Conservation (phyloP, 2,113 vertebrate species). For the Taurulus bubalis region DNA sequence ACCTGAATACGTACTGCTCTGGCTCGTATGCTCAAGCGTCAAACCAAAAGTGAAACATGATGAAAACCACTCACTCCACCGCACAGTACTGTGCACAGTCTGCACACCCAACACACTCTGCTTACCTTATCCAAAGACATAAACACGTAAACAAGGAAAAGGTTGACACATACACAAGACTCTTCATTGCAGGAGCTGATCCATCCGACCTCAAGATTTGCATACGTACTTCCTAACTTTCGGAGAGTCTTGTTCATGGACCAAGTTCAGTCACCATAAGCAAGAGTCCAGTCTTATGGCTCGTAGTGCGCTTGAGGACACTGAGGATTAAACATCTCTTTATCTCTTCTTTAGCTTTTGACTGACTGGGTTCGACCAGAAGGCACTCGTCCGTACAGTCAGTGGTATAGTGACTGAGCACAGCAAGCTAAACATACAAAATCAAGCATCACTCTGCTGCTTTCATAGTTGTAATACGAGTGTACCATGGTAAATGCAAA, state of each 20-base stretch:
- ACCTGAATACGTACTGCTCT: constrained; percentile 1
- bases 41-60: constrained; percentile 30
- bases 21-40: not conserved
- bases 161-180: not conserved
- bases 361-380: not conserved
- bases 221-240: not conserved
- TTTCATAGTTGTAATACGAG: not conserved
- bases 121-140: not conserved
- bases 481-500: constrained; percentile 12
- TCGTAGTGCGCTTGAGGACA: not conserved
- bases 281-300: not conserved
- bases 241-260: not conserved
- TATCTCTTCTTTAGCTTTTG: not conserved
- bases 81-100: not conserved
- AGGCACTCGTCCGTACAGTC: not conserved
- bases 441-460: not conserved
- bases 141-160: not conserved
- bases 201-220: not conserved
- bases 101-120: not conserved
- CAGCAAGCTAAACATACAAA: not conserved
- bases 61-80: constrained; percentile 6
- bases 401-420: not conserved
- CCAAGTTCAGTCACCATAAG: not conserved
- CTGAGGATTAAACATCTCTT: not conserved
- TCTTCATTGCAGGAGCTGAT: not conserved